Evolutionary conservation across 92 coral and sea anemone genomes (phyloP).

Genomic region (Epizoanthus illoricatus): DNA sequence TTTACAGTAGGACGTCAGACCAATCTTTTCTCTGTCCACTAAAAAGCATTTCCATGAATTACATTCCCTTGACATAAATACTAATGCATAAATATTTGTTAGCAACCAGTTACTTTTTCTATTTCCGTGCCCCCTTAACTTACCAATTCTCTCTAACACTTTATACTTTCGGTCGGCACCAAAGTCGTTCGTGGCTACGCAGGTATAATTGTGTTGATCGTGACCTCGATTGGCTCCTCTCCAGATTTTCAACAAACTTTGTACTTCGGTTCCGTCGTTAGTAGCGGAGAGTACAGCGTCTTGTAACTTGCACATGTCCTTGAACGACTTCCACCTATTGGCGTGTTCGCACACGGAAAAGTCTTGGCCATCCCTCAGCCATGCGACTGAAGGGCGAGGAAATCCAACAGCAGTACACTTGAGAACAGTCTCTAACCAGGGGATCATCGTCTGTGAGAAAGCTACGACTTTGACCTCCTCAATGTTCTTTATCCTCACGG

Average conservation of each 20-base stretch:
- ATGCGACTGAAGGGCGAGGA: conserved; percentile 18
- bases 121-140: background rate
- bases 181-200: background rate
- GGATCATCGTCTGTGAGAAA: background rate
- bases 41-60: too few relatives aligned
- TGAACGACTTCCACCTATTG: background rate
- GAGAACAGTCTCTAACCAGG: conserved; percentile 24
- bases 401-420: conserved; percentile 15
- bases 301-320: conserved; percentile 7
- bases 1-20: too few relatives aligned
- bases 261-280: too few relatives aligned
- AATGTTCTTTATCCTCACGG: background rate
- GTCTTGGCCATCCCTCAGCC: conserved; percentile 6
- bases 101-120: too few relatives aligned
- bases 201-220: background rate
- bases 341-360: background rate
- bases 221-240: conserved; percentile 1
- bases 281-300: background rate
- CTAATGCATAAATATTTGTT: too few relatives aligned
- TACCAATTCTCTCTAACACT: background rate
- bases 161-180: background rate
- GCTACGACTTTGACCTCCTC: background rate
- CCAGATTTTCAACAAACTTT: conserved; percentile 17
- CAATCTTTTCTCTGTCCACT: too few relatives aligned
- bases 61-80: too few relatives aligned